These are phyloP conservation scores for Rhombomys opimus DNA, from an alignment of 2,113 vertebrate genomes.

Conservation along the genomic window DNA sequence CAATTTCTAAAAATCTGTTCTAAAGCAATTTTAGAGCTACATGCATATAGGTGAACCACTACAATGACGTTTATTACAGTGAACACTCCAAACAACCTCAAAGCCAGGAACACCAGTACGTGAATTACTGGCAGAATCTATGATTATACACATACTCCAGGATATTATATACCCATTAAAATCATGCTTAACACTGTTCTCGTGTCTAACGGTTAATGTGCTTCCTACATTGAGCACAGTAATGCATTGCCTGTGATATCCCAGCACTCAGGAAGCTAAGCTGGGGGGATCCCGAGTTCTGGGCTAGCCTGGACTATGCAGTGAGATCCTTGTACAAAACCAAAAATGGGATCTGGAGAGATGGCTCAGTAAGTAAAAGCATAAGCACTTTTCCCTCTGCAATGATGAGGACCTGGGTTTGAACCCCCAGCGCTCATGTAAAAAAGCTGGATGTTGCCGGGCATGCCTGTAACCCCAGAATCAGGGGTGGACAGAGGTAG, in stretches of 20 bases:
- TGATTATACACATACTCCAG: neutral
- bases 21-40: slow-evolving; percentile 38
- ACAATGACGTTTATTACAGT: neutral
- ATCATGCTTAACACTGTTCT: neutral
- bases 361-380: neutral
- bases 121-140: neutral
- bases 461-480: neutral
- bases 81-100: slow-evolving; percentile 45
- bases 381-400: neutral
- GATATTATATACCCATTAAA: slow-evolving; percentile 30
- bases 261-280: neutral
- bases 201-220: neutral
- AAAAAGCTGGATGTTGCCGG: neutral
- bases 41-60: neutral
- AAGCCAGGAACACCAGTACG: slow-evolving; percentile 27
- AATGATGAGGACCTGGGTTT: neutral
- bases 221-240: neutral
- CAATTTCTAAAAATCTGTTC: slow-evolving; percentile 27
- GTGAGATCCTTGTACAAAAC: neutral
- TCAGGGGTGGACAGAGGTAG: neutral
- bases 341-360: neutral
- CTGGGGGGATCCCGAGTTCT: neutral
- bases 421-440: neutral
- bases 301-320: neutral
- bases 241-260: neutral